Evolutionary conservation across 1,140 invertebrate species (phyloP), one percentile per base, ranked within the genome.

Genomic region (Brachionus asplanchnoidis): DNA sequence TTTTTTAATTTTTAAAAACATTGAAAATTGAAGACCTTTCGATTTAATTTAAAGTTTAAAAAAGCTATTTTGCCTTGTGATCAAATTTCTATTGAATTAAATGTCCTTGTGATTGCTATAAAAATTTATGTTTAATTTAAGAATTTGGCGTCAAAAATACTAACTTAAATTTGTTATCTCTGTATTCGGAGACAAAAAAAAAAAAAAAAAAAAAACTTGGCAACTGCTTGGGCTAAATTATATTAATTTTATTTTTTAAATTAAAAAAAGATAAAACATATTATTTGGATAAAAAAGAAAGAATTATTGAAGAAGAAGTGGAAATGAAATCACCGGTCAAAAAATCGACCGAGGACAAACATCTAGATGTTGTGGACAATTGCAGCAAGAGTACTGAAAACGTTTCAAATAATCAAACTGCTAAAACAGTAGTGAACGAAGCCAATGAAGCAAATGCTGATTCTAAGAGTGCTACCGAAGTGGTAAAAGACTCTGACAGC

Each of bases 211-310:
- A 32, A 32, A 68, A 32, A 32, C 28, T 68, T 68, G 66, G 66
- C 66, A 32, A 68, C 66, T 28, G 14, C 12, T 66, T 66, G 17
- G 12, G n/a, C 14, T 17, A 53, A 53, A 53, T 53, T 53, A 40
- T 0, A 40, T 73, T 40, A 40, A 40, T 42, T n/a, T 73, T 17
- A n/a, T 17, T 68, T 68, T 68, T 65, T 20, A 65, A 28, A 28
- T 28, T 6, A 66, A 66, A 66, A 32, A 73, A 73, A 73, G 73
- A 77, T 77, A 77, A 77, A 77, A 77, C 73, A 26, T 77, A 77
- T 50, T 77, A 8, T 50, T 26, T 77, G 73, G 73, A 77, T 3
- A 77, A 28, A 50, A 7, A 46, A 14, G 73, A 77, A 12, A 46
- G 26, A 77, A 77, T 77, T 12, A 46, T 46, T 26, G 73, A 77